Percentiles rank a stretch among this genome's conserved stretches.
phyloP scores from a whole-genome alignment of 2,797 vertebrate genomes.

The Phoebastria nigripes region DNA sequence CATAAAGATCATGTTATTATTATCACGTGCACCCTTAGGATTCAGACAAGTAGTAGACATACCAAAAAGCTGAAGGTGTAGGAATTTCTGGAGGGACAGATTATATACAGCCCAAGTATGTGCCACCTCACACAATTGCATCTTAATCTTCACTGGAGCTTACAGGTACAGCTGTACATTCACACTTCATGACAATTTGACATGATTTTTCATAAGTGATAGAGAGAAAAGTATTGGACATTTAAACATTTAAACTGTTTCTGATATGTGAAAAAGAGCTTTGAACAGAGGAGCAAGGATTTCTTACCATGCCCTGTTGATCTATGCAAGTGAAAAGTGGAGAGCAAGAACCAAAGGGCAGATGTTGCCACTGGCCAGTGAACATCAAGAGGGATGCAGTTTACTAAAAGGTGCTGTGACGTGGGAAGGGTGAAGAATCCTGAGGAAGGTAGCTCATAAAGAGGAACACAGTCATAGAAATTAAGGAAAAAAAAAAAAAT shows the following conservation, averaged over 20 bases:
- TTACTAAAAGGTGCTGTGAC: neutral
- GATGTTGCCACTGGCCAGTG: neutral
- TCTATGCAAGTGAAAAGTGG: neutral
- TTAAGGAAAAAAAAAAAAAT: neutral
- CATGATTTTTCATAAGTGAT: neutral
- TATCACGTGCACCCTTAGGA: neutral
- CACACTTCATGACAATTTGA: neutral
- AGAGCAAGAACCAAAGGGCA: neutral
- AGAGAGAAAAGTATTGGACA: neutral
- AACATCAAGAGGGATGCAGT: neutral
- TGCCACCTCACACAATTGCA: neutral
- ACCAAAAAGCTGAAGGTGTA: neutral
- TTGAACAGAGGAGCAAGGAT: neutral
- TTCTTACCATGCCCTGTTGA: neutral
- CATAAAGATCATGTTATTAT: neutral
- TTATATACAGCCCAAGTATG: neutral
- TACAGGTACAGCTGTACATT: neutral
- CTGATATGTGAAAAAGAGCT: neutral
- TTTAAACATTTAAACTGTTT: neutral
- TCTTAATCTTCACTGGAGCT: neutral
- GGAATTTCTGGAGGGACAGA: neutral
- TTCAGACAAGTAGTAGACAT: neutral
- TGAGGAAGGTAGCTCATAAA: neutral
- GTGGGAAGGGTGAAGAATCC: neutral
- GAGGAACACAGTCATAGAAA: neutral